Evolutionary conservation across 2,113 vertebrate genomes (phyloP).

Genomic region (Mobula hypostoma): DNA sequence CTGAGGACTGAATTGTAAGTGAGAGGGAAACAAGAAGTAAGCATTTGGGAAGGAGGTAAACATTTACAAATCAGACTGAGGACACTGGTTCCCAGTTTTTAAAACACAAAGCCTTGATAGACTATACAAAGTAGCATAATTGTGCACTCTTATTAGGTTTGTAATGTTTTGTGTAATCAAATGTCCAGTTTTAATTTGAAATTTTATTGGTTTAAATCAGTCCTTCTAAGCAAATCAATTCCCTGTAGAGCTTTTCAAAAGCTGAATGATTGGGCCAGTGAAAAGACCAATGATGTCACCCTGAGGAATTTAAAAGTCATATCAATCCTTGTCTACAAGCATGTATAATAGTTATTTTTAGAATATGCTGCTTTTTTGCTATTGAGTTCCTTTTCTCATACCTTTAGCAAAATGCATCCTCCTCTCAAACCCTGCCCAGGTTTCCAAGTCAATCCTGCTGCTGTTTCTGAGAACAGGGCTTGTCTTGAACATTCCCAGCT

Average conservation of each 20-base stretch:
- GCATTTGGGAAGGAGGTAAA: neutral
- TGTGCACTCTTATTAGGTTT: neutral
- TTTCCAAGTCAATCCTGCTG: neutral
- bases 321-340: neutral
- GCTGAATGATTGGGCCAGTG: neutral
- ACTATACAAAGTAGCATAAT: neutral
- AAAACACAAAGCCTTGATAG: neutral
- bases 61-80: neutral
- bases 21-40: neutral
- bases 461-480: neutral
- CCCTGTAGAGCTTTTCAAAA: neutral
- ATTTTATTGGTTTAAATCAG: neutral
- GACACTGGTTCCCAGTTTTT: neutral
- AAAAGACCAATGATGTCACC: constrained; percentile 13
- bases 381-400: neutral
- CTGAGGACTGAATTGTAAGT: neutral
- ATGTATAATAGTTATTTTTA: neutral
- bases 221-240: neutral
- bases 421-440: neutral
- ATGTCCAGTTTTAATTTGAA: neutral
- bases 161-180: neutral
- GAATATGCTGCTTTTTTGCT: constrained; percentile 1
- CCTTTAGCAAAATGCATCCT: neutral
- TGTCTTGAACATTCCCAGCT: neutral
- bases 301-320: neutral